Percentiles rank a stretch among this genome's conserved stretches.
These are phyloP conservation scores for Onychostruthus taczanowskii DNA, from an alignment of 2,113 vertebrate species.

Conservation along the genomic window DNA sequence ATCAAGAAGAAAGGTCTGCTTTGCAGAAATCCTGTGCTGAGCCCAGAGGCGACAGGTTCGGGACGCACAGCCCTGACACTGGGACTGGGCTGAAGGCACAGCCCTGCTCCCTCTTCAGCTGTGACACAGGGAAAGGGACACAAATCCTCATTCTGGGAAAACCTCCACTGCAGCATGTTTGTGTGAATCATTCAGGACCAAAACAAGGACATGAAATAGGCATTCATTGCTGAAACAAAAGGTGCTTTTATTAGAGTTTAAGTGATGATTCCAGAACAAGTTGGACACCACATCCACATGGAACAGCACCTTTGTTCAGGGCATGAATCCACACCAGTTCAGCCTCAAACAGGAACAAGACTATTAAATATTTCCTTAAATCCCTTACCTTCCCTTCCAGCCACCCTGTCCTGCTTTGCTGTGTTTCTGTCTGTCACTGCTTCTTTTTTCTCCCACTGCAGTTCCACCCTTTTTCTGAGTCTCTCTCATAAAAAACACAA, in stretches of 20 bases:
- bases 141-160: background rate
- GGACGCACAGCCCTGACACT: background rate
- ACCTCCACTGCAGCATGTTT: background rate
- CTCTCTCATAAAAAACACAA: background rate
- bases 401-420: background rate
- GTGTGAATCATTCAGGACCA: background rate
- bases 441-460: rapidly evolving
- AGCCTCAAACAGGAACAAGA: background rate
- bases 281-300: rapidly evolving
- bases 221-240: background rate
- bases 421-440: background rate
- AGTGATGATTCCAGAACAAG: background rate
- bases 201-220: background rate
- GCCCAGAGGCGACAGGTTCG: background rate
- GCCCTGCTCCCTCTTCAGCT: too few species aligned
- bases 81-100: background rate
- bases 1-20: background rate
- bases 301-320: background rate
- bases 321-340: background rate
- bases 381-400: background rate
- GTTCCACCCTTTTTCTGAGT: background rate
- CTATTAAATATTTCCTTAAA: background rate
- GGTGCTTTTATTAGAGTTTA: background rate
- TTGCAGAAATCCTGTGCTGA: background rate
- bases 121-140: background rate